Evolutionary conservation across 2,113 vertebrate species (phyloP).

Genomic region (Alethe diademata): DNA sequence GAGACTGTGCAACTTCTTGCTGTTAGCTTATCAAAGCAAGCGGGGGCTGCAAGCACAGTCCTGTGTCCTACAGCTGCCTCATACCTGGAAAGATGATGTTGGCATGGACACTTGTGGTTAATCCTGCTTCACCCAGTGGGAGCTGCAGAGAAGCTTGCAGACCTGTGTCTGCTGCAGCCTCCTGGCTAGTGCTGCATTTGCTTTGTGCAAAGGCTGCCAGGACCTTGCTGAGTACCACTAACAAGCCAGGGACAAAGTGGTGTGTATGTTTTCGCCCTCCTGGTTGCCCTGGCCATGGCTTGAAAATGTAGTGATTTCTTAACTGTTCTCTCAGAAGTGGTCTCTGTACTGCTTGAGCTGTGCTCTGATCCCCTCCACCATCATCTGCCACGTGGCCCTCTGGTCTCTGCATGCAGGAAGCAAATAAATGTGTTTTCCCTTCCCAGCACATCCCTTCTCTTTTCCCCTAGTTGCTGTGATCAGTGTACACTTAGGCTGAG

Average conservation of each 20-base stretch:
- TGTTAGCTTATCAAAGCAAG: neutral
- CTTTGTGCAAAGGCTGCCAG: neutral
- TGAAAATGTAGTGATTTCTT: neutral
- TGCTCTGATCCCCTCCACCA: accelerated
- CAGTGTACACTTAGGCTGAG: neutral
- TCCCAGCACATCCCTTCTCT: neutral
- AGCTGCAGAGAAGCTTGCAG: neutral
- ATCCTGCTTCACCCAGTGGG: neutral
- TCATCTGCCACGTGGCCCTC: accelerated
- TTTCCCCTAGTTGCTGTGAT: neutral
- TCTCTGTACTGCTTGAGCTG: neutral
- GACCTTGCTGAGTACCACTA: neutral
- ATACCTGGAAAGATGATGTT: accelerated
- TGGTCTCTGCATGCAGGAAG: neutral
- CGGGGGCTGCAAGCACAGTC: accelerated
- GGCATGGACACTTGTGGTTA: accelerated
- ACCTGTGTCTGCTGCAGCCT: neutral
- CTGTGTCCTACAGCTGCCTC: accelerated
- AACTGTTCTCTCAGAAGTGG: neutral
- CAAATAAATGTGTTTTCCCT: neutral
- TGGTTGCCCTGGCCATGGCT: neutral
- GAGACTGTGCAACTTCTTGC: neutral
- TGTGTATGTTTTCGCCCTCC: neutral
- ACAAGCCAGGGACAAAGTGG: neutral
- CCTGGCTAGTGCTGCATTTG: neutral